phyloP scores from a whole-genome alignment of 2,797 vertebrate genomes.

The Silurus aristotelis region DNA sequence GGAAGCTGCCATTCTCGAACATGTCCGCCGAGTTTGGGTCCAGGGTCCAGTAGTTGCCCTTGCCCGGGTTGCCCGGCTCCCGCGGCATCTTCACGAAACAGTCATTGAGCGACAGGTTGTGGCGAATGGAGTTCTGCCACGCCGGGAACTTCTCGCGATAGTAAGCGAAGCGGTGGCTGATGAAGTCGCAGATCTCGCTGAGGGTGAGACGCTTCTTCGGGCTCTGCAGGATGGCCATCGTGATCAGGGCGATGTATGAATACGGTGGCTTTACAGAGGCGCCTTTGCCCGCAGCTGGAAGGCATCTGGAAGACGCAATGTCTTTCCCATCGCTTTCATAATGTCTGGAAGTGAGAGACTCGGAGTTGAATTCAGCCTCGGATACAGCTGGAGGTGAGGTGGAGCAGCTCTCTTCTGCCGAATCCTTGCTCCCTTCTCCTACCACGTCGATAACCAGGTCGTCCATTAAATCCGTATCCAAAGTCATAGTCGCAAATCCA shows the following conservation, averaged over 20 bases:
- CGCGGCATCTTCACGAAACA: conserved; percentile 83
- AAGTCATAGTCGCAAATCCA: conserved; percentile 72
- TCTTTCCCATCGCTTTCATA: conserved; percentile 54
- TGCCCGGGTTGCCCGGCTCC: conserved; percentile 87
- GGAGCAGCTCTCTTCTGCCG: conserved; percentile 63
- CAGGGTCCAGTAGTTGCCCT: conserved; percentile 89
- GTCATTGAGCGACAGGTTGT: conserved; percentile 84
- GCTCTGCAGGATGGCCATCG: conserved; percentile 89
- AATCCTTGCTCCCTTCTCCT: conserved; percentile 72
- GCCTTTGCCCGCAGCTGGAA: conserved; percentile 63
- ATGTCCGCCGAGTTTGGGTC: conserved; percentile 88
- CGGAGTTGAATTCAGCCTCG: conserved; percentile 50
- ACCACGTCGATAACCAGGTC: conserved; percentile 79
- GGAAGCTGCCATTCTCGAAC: conserved; percentile 90
- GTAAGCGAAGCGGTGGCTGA: conserved; percentile 85
- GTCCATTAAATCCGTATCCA: conserved; percentile 77
- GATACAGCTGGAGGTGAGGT: conserved; percentile 33
- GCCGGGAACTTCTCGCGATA: conserved; percentile 87
- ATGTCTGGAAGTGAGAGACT: conserved; percentile 46
- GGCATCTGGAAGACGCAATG: conserved; percentile 48
- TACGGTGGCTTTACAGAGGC: conserved; percentile 83
- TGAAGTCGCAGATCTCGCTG: conserved; percentile 89
- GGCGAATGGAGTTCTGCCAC: conserved; percentile 85
- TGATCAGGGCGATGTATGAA: conserved; percentile 89
- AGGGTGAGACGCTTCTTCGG: conserved; percentile 85